Evolutionary conservation across 2,888 invertebrate species (phyloP).

Genomic region (Ochropleura leucogaster): DNA sequence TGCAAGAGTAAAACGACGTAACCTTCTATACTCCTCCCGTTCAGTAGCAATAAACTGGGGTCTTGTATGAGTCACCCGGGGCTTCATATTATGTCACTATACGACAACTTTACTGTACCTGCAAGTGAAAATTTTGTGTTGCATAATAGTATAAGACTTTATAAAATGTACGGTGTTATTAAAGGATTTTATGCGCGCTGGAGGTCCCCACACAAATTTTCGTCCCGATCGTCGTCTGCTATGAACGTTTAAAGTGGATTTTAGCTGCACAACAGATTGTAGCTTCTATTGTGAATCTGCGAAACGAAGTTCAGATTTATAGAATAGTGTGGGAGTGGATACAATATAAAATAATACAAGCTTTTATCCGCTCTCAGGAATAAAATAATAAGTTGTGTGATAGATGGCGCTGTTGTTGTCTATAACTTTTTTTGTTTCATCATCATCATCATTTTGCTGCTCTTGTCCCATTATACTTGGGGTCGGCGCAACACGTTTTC

Average conservation of each 20-base stretch:
- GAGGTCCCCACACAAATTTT: slow-evolving; percentile 17
- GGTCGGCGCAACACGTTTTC: too few relatives aligned
- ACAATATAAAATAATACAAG: not conserved
- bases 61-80: slow-evolving; percentile 26
- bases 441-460: too few relatives aligned
- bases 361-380: not conserved
- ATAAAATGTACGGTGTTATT: slow-evolving; percentile 3
- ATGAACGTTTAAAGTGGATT: slow-evolving; percentile 25
- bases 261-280: slow-evolving; percentile 6
- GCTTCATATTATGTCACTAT: slow-evolving; percentile 13
- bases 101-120: slow-evolving; percentile 16
- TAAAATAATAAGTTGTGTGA: too few relatives aligned
- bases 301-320: slow-evolving; percentile 12
- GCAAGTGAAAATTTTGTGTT: slow-evolving; percentile 22
- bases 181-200: slow-evolving; percentile 23
- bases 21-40: not conserved
- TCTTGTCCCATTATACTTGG: too few relatives aligned
- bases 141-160: slow-evolving; percentile 29
- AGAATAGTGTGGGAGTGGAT: not conserved
- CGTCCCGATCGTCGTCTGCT: not conserved
- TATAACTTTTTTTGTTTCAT: too few relatives aligned
- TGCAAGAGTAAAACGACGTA: slow-evolving; percentile 1
- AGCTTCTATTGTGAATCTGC: not conserved
- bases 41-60: slow-evolving; percentile 16
- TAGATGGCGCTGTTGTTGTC: too few relatives aligned